These are phyloP conservation scores for Pherbina coryleti DNA, from an alignment of 2,888 invertebrate genomes.

Conservation along the genomic window DNA sequence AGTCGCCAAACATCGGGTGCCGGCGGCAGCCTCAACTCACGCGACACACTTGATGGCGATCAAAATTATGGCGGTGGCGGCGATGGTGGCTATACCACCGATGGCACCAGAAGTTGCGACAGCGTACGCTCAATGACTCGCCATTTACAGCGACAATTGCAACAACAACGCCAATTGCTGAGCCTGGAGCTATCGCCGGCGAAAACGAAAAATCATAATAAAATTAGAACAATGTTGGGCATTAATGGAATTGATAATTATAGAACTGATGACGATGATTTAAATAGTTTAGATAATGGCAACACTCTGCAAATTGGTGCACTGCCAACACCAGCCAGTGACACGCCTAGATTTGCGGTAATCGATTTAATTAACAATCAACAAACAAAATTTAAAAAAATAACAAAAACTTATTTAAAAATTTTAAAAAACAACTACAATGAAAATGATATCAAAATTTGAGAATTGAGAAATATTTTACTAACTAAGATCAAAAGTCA, in stretches of 20 bases:
- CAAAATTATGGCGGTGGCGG: constrained; percentile 40
- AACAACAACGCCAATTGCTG: constrained; percentile 69
- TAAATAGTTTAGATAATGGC: constrained; percentile 65
- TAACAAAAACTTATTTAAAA: neutral
- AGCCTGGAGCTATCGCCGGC: constrained; percentile 69
- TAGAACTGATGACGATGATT: constrained; percentile 60
- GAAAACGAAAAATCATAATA: constrained; percentile 68
- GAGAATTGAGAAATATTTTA: constrained; percentile 6
- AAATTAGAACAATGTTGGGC: constrained; percentile 69
- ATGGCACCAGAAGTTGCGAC: constrained; percentile 66
- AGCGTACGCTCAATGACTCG: constrained; percentile 69
- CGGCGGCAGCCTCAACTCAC: constrained; percentile 64
- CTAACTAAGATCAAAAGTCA: neutral
- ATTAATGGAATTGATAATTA: constrained; percentile 67
- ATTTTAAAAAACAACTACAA: neutral
- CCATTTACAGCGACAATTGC: constrained; percentile 70
- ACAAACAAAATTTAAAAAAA: constrained; percentile 38
- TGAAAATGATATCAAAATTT: constrained; percentile 28
- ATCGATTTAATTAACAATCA: constrained; percentile 50
- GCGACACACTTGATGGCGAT: constrained; percentile 66
- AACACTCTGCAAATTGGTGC: constrained; percentile 69
- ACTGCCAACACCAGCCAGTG: constrained; percentile 70
- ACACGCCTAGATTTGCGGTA: constrained; percentile 71
- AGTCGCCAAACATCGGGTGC: constrained; percentile 66
- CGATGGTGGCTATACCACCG: constrained; percentile 42